Base-by-base conservation (phyloP, 2,888 invertebrate species). In the Taenaris catops region DNA sequence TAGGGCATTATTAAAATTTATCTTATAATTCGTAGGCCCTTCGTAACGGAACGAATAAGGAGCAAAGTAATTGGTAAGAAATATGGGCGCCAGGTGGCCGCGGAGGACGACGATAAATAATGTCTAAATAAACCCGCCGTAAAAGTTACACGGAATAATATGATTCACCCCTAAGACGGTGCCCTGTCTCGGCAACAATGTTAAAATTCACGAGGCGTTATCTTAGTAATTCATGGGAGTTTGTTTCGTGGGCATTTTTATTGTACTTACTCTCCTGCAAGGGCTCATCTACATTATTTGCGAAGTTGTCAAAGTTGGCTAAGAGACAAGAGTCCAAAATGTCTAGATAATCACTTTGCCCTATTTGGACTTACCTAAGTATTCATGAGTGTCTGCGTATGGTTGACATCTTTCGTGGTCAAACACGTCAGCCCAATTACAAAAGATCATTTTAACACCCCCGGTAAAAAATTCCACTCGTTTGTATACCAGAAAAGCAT, bases 61-160 rank as follows among this genome's bases (percentile, higher is more conserved):
- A 46, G 55, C 51, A 42, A 57, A 59, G 53, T 58, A 60, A 63
- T 63, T 62, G 57, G 46, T 46, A 48, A 53, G 57, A 55, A 62
- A 61, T 55, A 59, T 55, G 54, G 48, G 52, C 47, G 53, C 52
- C 63, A 65, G 65, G 61, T 63, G 65, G 57, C 39, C 51, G 44
- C 44, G 46, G 49, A 41, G 34, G 49, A 33, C 24, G 38, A 39
- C 54, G 37, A 64, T 64, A 67, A 65, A 68, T 65, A 58, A 61
- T 49, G 42, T 48, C 51, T 54, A 53, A 58, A 61, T 58, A 59
- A 58, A 52, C 48, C 47, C 43, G 38, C 40, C 46, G 51, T 56
- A 56, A 60, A 61, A 59, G 55, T 59, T 56, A 50, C 48, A 49
- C 46, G 40, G 46, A 61, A 60, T 58, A 59, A 58, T 58, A 54